Percentiles rank a stretch among this genome's conserved stretches.
Evolutionary conservation across 2,888 invertebrate genomes (phyloP).

Genomic region (Drosophila putrida): DNA sequence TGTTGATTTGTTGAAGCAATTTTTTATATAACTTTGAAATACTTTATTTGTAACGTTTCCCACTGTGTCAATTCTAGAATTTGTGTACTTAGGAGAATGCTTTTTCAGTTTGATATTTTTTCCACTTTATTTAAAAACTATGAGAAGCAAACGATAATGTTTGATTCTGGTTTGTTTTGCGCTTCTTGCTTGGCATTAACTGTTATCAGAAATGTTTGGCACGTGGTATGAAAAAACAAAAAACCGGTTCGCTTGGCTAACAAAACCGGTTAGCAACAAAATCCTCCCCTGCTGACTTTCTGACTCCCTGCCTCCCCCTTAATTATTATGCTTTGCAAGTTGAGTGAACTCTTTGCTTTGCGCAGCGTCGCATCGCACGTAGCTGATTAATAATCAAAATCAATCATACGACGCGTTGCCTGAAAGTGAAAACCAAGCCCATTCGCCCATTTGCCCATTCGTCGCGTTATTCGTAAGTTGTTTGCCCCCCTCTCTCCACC

Average conservation of each 20-base stretch:
- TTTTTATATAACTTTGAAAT: too few species aligned
- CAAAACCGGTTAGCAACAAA: conserved; percentile 6
- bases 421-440: conserved; percentile 64
- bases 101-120: too few species aligned
- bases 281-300: not conserved
- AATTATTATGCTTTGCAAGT: conserved; percentile 25
- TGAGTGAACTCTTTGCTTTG: conserved; percentile 56
- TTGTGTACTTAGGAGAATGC: too few species aligned
- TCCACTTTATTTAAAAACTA: too few species aligned
- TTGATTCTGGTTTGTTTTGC: not conserved
- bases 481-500: not conserved
- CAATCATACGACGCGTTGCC: conserved; percentile 51
- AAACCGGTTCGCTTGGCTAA: not conserved
- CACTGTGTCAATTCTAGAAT: too few species aligned
- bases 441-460: conserved; percentile 3
- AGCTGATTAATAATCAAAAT: conserved; percentile 42
- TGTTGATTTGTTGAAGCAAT: too few species aligned
- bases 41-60: too few species aligned
- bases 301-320: too few species aligned
- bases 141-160: too few species aligned
- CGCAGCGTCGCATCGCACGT: not conserved
- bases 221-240: not conserved
- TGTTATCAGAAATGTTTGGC: not conserved
- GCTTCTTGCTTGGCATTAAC: not conserved
- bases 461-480: not conserved